These are phyloP conservation scores for Lamellibrachia satsuma DNA, from an alignment of 2,888 invertebrate species.

Conservation along the genomic window DNA sequence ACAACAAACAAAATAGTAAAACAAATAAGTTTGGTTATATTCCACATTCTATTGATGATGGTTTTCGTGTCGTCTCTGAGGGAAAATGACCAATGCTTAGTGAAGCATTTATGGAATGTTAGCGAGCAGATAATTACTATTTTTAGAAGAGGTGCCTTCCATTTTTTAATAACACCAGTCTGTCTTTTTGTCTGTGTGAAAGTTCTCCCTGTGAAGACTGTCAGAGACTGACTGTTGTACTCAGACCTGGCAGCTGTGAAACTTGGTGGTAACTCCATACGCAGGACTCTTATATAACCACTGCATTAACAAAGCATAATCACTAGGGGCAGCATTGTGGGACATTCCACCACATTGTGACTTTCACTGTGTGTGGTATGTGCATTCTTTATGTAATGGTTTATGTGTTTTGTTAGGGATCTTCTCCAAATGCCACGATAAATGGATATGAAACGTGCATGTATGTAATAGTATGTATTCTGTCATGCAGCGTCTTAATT, in stretches of 20 bases:
- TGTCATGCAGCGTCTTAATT: not conserved
- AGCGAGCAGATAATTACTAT: not conserved
- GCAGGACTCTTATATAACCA: not conserved
- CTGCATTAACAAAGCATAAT: not conserved
- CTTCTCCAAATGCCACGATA: not conserved
- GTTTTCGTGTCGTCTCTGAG: not conserved
- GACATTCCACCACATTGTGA: not conserved
- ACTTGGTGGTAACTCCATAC: not conserved
- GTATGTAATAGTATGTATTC: not conserved
- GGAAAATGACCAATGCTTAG: not conserved
- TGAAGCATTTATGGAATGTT: not conserved
- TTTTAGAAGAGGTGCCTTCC: slow-evolving; percentile 9
- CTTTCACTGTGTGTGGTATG: not conserved
- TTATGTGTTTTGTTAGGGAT: not conserved
- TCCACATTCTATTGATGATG: not conserved
- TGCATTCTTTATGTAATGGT: not conserved
- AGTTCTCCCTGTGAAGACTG: too few species aligned
- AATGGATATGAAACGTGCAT: not conserved
- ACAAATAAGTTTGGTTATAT: too few species aligned
- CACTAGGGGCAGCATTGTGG: not conserved
- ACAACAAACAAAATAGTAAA: too few species aligned
- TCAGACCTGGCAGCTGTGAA: not conserved
- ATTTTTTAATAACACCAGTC: not conserved
- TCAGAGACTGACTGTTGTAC: not conserved
- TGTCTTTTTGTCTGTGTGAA: not conserved